Base-by-base conservation (phyloP, 2,113 vertebrate species). In the Scytalopus superciliaris region DNA sequence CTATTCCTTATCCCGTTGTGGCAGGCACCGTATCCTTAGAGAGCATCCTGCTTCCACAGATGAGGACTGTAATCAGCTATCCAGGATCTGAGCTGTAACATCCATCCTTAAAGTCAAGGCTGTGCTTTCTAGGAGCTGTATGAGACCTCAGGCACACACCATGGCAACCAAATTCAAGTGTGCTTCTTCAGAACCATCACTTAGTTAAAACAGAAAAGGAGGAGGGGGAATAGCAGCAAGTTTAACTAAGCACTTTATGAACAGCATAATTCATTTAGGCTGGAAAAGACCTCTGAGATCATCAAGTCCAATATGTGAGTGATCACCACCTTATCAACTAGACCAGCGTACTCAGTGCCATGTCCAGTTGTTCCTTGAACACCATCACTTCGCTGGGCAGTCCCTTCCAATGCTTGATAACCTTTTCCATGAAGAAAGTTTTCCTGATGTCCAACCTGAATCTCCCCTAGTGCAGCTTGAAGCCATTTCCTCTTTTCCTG, bases 91-190 rank as follows among this genome's bases (percentile, higher is more conserved):
- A 25, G 64, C 28, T 49, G 40, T 27, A 40, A 82, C 50, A 91
- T 17, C 47, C 87, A 49, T 21, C 19, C 72, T 49, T 28, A 52
- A 80, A 60, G 72, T 18, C 78, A 88, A 86, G 72, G 82, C 35
- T 87, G 69, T 2, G 28, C 64, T 94, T 94, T 90, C 92, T 14
- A 93, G 60, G 94, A 95, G 79, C 63, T 47, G 60, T 2, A 22
- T 6, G 35, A 80, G 72, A 40, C 39, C 78, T 62, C 59, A 19
- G 56, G 6, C 49, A n/a, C 66, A n/a, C 0, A 12, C 85, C 73
- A 80, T 50, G 73, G 88, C 73, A 93, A 90, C 69, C 52, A 75
- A 68, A 92, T 39, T 56, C 42, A 37, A 89, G 42, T 4, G 69
- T 14, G 10, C 23, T 57, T 50, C 63, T 62, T 89, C 4, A 6